phyloP scores from a whole-genome alignment of 2,113 vertebrate genomes.

The Lamprotornis superbus region DNA sequence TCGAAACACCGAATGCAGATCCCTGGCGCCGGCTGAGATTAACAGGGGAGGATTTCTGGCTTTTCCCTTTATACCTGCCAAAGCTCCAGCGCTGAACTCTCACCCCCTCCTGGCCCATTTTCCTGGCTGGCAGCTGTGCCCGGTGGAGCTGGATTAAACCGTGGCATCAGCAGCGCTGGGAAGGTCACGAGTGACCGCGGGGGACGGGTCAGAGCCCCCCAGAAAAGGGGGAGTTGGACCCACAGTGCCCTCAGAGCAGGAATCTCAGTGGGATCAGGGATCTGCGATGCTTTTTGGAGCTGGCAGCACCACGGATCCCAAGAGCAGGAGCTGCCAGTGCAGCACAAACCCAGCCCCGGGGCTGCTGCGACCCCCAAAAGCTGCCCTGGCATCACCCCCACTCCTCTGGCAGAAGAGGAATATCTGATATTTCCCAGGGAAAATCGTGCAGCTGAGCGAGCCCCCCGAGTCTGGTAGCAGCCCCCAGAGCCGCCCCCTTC shows the following conservation, averaged over 20 bases:
- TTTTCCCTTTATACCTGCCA: background rate
- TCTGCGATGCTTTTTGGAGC: accelerated
- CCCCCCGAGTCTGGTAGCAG: background rate
- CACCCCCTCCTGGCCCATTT: background rate
- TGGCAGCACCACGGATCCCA: accelerated
- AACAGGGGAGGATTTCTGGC: background rate
- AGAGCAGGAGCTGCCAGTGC: background rate
- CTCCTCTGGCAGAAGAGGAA: background rate
- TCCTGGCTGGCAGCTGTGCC: background rate
- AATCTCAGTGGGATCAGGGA: background rate
- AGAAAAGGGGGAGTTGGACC: background rate
- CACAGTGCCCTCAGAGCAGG: background rate
- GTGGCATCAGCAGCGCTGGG: background rate
- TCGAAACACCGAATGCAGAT: accelerated
- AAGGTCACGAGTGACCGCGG: accelerated
- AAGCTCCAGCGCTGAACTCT: background rate
- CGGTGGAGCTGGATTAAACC: background rate
- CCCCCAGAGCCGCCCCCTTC: background rate
- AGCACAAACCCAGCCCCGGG: accelerated
- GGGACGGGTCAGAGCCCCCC: background rate
- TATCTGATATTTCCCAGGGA: accelerated
- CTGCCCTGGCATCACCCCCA: too few species aligned
- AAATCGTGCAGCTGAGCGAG: accelerated
- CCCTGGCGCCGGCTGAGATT: background rate
- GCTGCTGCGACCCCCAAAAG: background rate